These are phyloP conservation scores for Empis livida DNA, from an alignment of 2,888 invertebrate species.

Conservation along the genomic window DNA sequence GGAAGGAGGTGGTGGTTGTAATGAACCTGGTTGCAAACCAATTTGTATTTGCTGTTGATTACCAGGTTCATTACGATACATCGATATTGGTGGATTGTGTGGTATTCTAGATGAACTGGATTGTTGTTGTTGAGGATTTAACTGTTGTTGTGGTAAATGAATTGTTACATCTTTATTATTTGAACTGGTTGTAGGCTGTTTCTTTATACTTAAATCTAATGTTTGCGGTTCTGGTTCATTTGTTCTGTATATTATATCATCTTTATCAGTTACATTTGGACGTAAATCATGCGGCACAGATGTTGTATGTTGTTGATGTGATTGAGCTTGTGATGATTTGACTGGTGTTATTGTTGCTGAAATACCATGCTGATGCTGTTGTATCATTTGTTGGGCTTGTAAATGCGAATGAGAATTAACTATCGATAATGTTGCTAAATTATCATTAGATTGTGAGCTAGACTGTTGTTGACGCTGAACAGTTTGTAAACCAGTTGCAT, in stretches of 20 bases:
- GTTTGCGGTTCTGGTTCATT: constrained; percentile 52
- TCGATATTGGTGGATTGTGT: constrained; percentile 13
- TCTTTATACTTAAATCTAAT: constrained; percentile 64
- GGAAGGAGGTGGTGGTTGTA: not conserved
- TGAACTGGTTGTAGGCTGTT: constrained; percentile 40
- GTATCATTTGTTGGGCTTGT: constrained; percentile 18
- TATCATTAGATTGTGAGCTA: constrained; percentile 21
- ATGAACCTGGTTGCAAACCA: constrained; percentile 16
- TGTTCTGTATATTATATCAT: constrained; percentile 22
- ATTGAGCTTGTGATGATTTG: constrained; percentile 17
- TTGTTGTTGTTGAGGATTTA: constrained; percentile 20
- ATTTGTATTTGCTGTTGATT: not conserved
- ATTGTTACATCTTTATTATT: constrained; percentile 8
- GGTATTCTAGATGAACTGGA: constrained; percentile 5
- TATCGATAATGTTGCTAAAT: constrained; percentile 56
- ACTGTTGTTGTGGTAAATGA: constrained; percentile 13
- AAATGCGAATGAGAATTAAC: constrained; percentile 40
- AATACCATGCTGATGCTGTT: constrained; percentile 32
- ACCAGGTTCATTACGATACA: constrained; percentile 17
- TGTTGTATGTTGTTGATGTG: constrained; percentile 17
- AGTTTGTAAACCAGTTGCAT: constrained; percentile 4
- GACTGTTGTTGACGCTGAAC: constrained; percentile 12
- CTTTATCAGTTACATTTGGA: constrained; percentile 17
- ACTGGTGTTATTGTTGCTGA: constrained; percentile 56
- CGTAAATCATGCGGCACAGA: not conserved